Evolutionary conservation across 2,113 vertebrate genomes (phyloP).

Genomic region (Oxyruncus cristatus): DNA sequence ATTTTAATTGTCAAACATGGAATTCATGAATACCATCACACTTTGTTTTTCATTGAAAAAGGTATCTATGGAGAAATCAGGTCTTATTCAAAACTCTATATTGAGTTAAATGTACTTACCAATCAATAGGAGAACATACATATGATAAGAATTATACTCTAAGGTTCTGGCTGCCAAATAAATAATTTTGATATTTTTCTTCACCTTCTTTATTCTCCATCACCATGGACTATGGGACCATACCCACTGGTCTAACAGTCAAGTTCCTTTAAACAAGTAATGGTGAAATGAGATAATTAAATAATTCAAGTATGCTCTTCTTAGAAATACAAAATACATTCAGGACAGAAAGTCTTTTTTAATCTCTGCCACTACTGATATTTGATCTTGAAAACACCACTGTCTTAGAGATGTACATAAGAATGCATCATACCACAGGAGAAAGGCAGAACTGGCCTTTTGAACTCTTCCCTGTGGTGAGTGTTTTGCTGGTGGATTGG

Average conservation of each 20-base stretch:
- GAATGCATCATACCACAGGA: background rate
- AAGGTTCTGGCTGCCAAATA: background rate
- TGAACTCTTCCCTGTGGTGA: background rate
- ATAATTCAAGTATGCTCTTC: background rate
- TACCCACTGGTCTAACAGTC: background rate
- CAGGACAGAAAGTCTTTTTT: background rate
- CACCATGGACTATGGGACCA: background rate
- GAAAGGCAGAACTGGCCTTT: background rate
- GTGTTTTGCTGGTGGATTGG: background rate
- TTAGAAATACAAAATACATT: background rate
- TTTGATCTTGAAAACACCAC: background rate
- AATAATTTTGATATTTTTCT: background rate
- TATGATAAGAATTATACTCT: background rate
- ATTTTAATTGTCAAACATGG: background rate
- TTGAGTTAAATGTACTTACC: background rate
- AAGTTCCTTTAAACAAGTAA: slow-evolving; percentile 12
- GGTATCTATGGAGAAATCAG: background rate
- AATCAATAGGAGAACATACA: background rate
- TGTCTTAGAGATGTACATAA: background rate
- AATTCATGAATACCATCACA: background rate
- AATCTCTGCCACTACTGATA: background rate
- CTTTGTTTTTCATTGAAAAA: background rate
- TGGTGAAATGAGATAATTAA: background rate
- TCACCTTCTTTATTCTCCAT: background rate
- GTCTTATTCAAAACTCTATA: background rate